Base-by-base conservation (phyloP, 2,797 vertebrate species). In the Hemibagrus guttatus region DNA sequence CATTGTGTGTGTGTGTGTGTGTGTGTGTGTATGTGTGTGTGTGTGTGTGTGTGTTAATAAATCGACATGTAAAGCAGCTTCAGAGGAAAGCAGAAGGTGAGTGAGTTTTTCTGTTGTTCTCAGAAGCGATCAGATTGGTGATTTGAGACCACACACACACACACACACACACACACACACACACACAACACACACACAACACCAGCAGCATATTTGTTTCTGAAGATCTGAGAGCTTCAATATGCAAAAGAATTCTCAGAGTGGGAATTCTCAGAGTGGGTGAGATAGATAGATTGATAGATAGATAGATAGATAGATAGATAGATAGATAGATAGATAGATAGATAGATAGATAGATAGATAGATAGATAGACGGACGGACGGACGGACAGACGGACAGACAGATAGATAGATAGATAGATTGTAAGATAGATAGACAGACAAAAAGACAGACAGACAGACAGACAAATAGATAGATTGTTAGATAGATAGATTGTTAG, bases 181-280 rank as follows among this genome's bases (percentile, higher is more conserved):
- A 26, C 56, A 26, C 35, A n/a, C n/a, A n/a, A n/a, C n/a, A n/a
- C n/a, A n/a, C 58, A 46, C 56, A 42, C 12, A 31, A 42, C 66
- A 17, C 46, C 56, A n/a, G 59, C 68, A 81, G n/a, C 76, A 85
- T 84, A 84, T 66, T 71, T 84, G 74, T 84, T 63, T 87, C 66
- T 69, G 58, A 23, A 56, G 64, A 85, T 81, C 87, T 42, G 68
- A 56, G 87, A 58, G 83, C 23, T 39, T 56, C 54, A 75, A 85
- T 61, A 61, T 85, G 82, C 31, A 80, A 72, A 79, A 68, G 39
- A 63, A 71, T 42, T 39, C 39, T 58, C 52, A 21, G 4, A 12
- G 54, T 14, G n/a, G 14, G 21, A n/a, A n/a, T n/a, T n/a, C n/a
- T n/a, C n/a, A n/a, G n/a, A n/a, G n/a, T n/a, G n/a, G n/a, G n/a